Evolutionary conservation across 2,113 vertebrate genomes (phyloP), one percentile per base, ranked within the genome.

Genomic region (Narcine bancroftii): DNA sequence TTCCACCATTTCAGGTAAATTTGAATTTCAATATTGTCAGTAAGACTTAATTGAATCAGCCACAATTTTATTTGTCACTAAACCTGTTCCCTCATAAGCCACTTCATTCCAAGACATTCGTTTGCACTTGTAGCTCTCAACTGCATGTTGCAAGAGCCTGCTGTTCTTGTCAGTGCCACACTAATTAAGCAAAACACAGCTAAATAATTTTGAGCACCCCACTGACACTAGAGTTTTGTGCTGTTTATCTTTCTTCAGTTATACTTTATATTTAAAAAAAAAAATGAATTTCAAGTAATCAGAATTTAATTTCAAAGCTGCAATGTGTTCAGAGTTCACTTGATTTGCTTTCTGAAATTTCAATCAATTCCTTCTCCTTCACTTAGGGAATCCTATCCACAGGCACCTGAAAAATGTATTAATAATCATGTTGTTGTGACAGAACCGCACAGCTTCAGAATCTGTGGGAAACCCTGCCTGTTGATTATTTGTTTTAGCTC

Each of bases 401-500:
- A 47, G 10, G 24, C 63, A 29, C 21, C 10, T 29, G 24, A 24
- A 91, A 69, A 66, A 45, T 7, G 45, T 91, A 66, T 65, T 13
- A 69, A 69, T 69, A 21, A 71, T 42, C 65, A 69, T 69, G 89
- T 69, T 63, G n/a, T 63, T 47, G 39, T 45, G 63, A 91, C 65
- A 91, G 63, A 39, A 47, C 10, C 83, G 29, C 87, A 91, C 39
- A n/a, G 39, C 63, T 91, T 69, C 65, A 47, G 65, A 45, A 39
- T 69, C 60, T 29, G 24, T 65, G 39, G 89, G 42, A 91, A 69
- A 33, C 2, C 89, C 89, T 69, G 89, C 69, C 42, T 69, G 89
- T 26, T 71, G 89, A 69, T 91, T 91, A 66, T 91, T 91, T 91
- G 89, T 91, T 95, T 95, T 96, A 96, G 95, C 96, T 96, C 96